Evolutionary conservation across 2,797 vertebrate genomes (phyloP).

Genomic region (Characodon lateralis): DNA sequence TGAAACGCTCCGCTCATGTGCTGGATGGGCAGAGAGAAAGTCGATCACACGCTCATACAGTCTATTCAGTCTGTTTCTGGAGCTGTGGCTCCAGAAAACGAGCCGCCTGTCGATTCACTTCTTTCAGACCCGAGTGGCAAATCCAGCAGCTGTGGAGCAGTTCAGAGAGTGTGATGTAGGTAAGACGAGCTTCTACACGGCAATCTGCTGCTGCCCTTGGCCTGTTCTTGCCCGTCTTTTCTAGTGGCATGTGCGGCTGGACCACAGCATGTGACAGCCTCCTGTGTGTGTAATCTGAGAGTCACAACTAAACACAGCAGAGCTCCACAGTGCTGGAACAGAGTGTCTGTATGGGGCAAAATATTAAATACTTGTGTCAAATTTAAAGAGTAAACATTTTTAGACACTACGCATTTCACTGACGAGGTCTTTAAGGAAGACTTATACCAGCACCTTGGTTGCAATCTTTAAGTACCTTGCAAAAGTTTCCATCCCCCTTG

Average conservation of each 20-base stretch:
- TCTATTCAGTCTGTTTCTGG: constrained; percentile 16
- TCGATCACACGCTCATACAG: constrained; percentile 13
- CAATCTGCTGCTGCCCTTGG: constrained; percentile 64
- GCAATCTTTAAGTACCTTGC: neutral
- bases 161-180: constrained; percentile 29
- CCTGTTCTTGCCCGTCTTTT: constrained; percentile 58
- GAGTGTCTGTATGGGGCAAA: neutral
- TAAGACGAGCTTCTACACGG: constrained; percentile 56
- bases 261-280: constrained; percentile 71
- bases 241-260: constrained; percentile 60
- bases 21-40: constrained; percentile 27
- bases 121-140: constrained; percentile 7
- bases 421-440: neutral
- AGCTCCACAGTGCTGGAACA: neutral
- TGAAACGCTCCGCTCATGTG: constrained; percentile 39
- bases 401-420: neutral
- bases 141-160: constrained; percentile 42
- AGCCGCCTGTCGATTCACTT: constrained; percentile 25
- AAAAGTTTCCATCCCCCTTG: neutral
- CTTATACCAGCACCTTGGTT: neutral
- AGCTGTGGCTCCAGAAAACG: constrained; percentile 10
- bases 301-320: neutral
- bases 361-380: too few relatives aligned
- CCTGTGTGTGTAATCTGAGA: constrained; percentile 68
- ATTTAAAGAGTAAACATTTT: neutral